Percentiles rank a stretch among this genome's conserved stretches.
These are phyloP conservation scores for Apamea monoglypha DNA, from an alignment of 2,888 invertebrate species.

Conservation along the genomic window DNA sequence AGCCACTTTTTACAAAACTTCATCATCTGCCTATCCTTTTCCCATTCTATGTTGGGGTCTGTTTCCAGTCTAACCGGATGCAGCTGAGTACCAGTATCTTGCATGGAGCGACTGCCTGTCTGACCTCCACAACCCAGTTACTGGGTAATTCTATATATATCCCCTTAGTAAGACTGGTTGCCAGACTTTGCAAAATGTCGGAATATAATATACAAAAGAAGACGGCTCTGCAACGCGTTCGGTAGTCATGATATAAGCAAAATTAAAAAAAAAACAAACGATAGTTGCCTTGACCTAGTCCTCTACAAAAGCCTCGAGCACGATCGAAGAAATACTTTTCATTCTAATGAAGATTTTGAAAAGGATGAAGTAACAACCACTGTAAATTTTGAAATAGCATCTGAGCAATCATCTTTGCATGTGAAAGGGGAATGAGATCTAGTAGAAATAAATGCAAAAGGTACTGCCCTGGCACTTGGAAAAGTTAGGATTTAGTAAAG, in stretches of 20 bases:
- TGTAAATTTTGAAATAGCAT: background rate
- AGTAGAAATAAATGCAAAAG: background rate
- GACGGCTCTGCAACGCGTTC: background rate
- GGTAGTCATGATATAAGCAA: background rate
- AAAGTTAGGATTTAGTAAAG: no score
- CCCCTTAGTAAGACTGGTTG: no score
- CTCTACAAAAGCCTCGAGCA: background rate
- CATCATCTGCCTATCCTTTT: no score
- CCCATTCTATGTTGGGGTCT: no score
- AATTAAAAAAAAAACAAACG: constrained; percentile 5
- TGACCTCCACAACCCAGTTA: no score
- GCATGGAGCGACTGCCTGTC: no score
- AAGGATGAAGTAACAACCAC: background rate
- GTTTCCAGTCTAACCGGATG: no score
- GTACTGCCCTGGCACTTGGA: background rate
- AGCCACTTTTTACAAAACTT: no score
- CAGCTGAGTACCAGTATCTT: no score
- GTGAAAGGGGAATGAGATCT: background rate
- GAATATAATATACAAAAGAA: constrained; percentile 3
- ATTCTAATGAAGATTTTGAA: constrained; percentile 10
- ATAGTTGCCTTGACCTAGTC: constrained; percentile 33
- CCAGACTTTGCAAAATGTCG: background rate
- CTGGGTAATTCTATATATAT: no score
- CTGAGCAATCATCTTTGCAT: background rate
- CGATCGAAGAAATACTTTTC: constrained; percentile 6